phyloP scores from a whole-genome alignment of 2,113 vertebrate genomes.

The Romanogobio albipinnatus region DNA sequence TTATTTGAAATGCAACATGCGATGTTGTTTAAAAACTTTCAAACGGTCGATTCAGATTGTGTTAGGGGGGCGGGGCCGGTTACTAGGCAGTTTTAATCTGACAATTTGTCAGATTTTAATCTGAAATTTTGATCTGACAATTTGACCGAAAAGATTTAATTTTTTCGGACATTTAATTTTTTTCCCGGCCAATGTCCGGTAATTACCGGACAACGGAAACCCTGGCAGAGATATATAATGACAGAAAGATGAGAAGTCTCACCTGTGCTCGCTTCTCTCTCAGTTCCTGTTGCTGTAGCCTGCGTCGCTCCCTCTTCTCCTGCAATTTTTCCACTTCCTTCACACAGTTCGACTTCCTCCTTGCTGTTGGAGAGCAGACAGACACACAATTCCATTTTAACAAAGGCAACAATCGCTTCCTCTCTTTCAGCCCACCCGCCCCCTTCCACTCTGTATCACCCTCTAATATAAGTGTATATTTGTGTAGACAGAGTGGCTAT shows the following conservation, averaged over 20 bases:
- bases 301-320: slow-evolving; percentile 94
- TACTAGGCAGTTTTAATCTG: too few relatives aligned
- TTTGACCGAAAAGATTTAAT: too few relatives aligned
- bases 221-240: not conserved
- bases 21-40: too few relatives aligned
- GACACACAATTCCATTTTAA: slow-evolving; percentile 44
- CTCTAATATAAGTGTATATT: slow-evolving; percentile 30
- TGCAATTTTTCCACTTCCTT: slow-evolving; percentile 99
- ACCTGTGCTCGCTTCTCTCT: slow-evolving; percentile 98
- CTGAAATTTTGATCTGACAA: too few relatives aligned
- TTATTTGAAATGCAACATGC: too few relatives aligned
- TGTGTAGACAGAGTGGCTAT: slow-evolving; percentile 31
- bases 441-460: slow-evolving; percentile 35
- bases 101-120: too few relatives aligned
- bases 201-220: too few relatives aligned
- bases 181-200: too few relatives aligned
- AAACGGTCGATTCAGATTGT: too few relatives aligned
- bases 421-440: slow-evolving; percentile 43
- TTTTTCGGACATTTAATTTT: too few relatives aligned
- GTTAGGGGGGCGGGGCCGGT: too few relatives aligned
- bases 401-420: slow-evolving; percentile 44
- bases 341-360: slow-evolving; percentile 98
- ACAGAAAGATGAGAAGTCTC: slow-evolving; percentile 1
- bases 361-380: slow-evolving; percentile 74
- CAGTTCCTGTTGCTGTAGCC: slow-evolving; percentile 95